Conservation (phyloP, 2,113 vertebrate genomes). For the Cyphomyrus discorhynchus region DNA sequence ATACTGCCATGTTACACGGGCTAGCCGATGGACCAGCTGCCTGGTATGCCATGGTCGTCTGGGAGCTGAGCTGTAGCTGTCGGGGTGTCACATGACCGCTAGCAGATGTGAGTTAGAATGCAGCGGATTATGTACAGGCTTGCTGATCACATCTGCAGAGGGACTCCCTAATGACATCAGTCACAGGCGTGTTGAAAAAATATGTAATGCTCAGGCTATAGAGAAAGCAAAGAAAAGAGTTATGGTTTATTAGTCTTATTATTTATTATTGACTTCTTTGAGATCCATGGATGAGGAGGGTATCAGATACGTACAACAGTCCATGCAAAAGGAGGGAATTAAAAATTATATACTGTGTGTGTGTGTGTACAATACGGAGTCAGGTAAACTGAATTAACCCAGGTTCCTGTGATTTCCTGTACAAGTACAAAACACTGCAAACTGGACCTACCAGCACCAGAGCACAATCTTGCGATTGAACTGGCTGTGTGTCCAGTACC, state of each 20-base stretch:
- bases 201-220: not conserved
- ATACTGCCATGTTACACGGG: not conserved
- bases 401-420: not conserved
- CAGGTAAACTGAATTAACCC: not conserved
- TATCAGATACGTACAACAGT: not conserved
- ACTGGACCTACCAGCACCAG: not conserved
- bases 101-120: not conserved
- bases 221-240: not conserved
- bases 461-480: not conserved
- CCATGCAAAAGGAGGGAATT: not conserved
- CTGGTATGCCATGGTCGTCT: no score
- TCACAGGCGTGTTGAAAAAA: not conserved
- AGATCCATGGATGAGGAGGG: not conserved
- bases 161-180: not conserved
- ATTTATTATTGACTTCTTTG: not conserved
- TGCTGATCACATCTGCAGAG: not conserved
- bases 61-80: not conserved
- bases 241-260: not conserved
- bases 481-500: not conserved
- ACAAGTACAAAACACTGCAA: not conserved
- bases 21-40: not conserved
- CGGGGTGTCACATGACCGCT: not conserved
- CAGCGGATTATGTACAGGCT: not conserved
- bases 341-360: not conserved
- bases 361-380: not conserved